A percentile compares a stretch with the other conserved stretches of the same genome.
phyloP scores from a whole-genome alignment of 2,113 vertebrate species.

The Gavia stellata region DNA sequence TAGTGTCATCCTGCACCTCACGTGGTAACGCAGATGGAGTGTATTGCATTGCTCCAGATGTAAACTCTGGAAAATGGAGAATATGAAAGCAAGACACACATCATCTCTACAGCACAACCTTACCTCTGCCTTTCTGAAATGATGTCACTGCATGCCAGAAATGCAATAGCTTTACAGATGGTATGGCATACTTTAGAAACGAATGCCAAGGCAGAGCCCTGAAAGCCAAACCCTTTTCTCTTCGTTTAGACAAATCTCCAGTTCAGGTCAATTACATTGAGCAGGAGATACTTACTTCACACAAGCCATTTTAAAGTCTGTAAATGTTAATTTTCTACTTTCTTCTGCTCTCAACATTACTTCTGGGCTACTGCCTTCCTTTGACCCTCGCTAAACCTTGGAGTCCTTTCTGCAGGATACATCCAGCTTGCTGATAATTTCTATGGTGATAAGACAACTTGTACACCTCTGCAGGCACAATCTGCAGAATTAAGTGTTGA shows the following conservation, averaged over 20 bases:
- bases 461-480: not conserved
- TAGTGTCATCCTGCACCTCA: not conserved
- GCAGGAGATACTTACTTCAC: not conserved
- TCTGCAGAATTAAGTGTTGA: not conserved
- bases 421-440: not conserved
- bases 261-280: not conserved
- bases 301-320: not conserved
- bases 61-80: not conserved
- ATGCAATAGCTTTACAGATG: not conserved
- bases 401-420: not conserved
- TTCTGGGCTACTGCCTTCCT: not conserved
- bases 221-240: not conserved
- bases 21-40: not conserved
- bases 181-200: not conserved
- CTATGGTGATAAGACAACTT: not conserved
- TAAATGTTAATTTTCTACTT: not conserved
- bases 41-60: not conserved
- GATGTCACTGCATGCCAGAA: not conserved
- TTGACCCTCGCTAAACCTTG: not conserved
- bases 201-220: not conserved
- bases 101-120: not conserved
- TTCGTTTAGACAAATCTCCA: not conserved
- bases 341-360: not conserved
- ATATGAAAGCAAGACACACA: accelerated
- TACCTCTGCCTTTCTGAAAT: not conserved